Evolutionary conservation across 2,797 vertebrate genomes (phyloP), one percentile per base, ranked within the genome.

Genomic region (Huso huso): DNA sequence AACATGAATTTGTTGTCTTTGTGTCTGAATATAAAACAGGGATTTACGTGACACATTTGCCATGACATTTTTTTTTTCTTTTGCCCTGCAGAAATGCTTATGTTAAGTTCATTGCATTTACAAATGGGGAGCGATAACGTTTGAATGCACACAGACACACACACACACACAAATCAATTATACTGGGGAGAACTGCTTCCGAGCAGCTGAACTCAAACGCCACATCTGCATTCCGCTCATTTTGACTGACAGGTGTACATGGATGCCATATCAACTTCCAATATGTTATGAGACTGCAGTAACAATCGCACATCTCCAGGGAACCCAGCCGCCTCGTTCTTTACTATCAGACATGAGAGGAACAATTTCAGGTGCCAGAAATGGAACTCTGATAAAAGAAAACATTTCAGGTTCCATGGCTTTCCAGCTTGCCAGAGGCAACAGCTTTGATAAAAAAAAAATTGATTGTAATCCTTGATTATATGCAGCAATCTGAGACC

Each of bases 391-490:
- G 81, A 83, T 89, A 85, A 89, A 89, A 87, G 83, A 83, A 86
- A 86, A 85, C 85, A 85, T 87, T 87, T 84, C 73, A 69, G 81
- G 82, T 86, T 88, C 85, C 79, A 72, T 75, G 78, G 84, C 84
- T 78, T 82, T 83, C 75, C 81, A 84, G 84, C 87, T 85, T 74
- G 85, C 89, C 87, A 0, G 69, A 76, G 88, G 92, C 89, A 84
- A 83, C 51, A 71, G 85, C 89, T 93, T 92, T 92, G 88, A 90
- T 89, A 84, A 77, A 37, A 5, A 87, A 77, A 87, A 89, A 87
- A 90, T 89, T 84, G 83, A 85, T 84, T 89, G 87, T 91, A 92
- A 93, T 91, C 86, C 82, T 78, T 88, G 82, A 91, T 92, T 91
- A 87, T 87, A 85, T 86, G 77, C 78, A 84, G 83, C 79, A 78